These are phyloP conservation scores for Tipula vernalis DNA, from an alignment of 2,888 invertebrate species.

Conservation along the genomic window DNA sequence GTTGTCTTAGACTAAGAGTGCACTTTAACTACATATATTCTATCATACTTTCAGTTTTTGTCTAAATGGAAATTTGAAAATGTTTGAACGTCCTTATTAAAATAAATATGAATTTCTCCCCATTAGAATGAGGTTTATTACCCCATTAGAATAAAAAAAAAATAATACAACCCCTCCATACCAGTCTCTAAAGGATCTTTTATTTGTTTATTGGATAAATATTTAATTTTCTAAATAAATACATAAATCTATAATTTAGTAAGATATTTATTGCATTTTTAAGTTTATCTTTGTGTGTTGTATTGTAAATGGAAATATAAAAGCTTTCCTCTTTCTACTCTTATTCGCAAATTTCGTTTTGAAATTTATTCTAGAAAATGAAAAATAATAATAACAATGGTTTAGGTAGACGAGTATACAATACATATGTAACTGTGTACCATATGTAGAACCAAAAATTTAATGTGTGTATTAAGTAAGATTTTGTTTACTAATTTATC, in stretches of 20 bases:
- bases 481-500: background rate
- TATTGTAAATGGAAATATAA: background rate
- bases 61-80: too few species aligned
- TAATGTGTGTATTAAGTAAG: background rate
- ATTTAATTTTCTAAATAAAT: background rate
- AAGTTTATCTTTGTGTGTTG: background rate
- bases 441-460: background rate
- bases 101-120: too few species aligned
- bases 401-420: background rate
- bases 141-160: background rate
- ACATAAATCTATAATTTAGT: background rate
- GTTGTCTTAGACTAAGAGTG: too few species aligned
- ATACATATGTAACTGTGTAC: background rate
- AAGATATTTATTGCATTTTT: background rate
- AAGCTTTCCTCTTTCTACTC: background rate
- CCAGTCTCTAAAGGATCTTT: background rate
- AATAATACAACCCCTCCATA: background rate
- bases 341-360: background rate
- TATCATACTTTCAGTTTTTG: too few species aligned
- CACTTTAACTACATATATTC: too few species aligned
- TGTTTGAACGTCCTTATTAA: too few species aligned
- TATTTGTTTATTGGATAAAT: background rate
- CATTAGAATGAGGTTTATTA: too few species aligned
- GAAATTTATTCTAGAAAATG: background rate
- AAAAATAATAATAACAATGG: background rate